phyloP scores from a whole-genome alignment of 1,140 invertebrate species.

The Drosophila subobscura region DNA sequence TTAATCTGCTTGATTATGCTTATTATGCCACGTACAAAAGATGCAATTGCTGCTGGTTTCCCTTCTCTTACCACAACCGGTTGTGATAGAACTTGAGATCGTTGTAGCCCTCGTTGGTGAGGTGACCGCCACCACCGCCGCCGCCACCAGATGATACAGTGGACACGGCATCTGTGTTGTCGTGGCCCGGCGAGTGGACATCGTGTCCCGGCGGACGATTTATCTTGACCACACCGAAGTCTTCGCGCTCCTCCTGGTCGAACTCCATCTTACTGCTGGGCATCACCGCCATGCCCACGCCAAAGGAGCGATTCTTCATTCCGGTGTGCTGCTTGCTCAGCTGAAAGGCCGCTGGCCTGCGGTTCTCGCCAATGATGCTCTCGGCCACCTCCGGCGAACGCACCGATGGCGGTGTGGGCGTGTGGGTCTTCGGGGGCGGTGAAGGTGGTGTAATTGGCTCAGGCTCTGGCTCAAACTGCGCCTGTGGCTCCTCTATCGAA shows the following conservation, averaged over 20 bases:
- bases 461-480: constrained; percentile 38
- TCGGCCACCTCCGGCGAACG: constrained; percentile 62
- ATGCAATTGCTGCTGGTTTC: constrained; percentile 7
- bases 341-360: constrained; percentile 64
- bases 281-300: constrained; percentile 79
- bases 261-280: constrained; percentile 82
- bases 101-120: constrained; percentile 86
- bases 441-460: constrained; percentile 50
- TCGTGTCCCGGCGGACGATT: constrained; percentile 76
- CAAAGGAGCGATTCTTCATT: constrained; percentile 81
- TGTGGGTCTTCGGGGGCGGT: constrained; percentile 47
- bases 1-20: constrained; percentile 45
- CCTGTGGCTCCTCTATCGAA: constrained; percentile 32
- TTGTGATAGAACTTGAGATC: constrained; percentile 88
- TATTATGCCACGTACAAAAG: constrained; percentile 63
- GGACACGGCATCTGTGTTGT: constrained; percentile 74
- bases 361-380: constrained; percentile 71
- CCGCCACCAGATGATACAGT: constrained; percentile 61
- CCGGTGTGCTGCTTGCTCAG: constrained; percentile 82
- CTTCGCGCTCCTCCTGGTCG: constrained; percentile 74
- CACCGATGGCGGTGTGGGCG: constrained; percentile 58
- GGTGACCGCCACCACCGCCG: constrained; percentile 31
- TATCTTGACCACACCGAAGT: constrained; percentile 80
- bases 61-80: constrained; percentile 85
- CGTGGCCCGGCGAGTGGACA: constrained; percentile 53